Evolutionary conservation across 1,140 invertebrate genomes (phyloP).

Genomic region (Nasonia giraulti): DNA sequence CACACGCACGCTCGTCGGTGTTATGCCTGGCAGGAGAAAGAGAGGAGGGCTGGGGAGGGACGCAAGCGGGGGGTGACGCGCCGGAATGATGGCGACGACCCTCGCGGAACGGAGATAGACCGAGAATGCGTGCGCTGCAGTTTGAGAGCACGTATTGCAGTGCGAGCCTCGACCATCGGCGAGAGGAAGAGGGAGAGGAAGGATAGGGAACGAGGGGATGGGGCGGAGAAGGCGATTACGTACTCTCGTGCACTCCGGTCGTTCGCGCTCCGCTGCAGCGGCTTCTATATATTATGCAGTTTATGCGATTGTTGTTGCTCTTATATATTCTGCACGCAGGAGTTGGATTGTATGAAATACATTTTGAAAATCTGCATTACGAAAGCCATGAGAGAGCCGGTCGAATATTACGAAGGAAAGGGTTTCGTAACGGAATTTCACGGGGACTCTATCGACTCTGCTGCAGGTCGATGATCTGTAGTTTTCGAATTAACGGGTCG

Average conservation of each 20-base stretch:
- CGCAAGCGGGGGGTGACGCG: neutral
- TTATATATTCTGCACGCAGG: no score
- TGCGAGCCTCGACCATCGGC: neutral
- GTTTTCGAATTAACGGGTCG: neutral
- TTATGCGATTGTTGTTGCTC: no score
- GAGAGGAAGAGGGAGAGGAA: neutral
- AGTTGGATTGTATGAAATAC: no score
- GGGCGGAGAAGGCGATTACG: neutral
- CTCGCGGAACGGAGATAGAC: neutral
- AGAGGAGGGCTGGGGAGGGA: neutral
- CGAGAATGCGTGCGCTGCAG: neutral
- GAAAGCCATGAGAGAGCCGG: no score
- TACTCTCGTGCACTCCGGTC: neutral
- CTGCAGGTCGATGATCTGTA: neutral
- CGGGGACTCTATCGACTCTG: neutral
- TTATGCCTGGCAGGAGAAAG: neutral
- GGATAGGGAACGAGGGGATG: neutral
- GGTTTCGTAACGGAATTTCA: neutral
- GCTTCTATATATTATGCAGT: no score
- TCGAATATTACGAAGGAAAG: neutral
- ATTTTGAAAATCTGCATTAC: no score
- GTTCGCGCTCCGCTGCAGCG: no score
- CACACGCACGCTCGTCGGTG: no score
- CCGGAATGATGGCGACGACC: neutral
- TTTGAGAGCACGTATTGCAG: neutral